Evolutionary conservation across 2,113 vertebrate species (phyloP), one percentile per base, ranked within the genome.

Genomic region (Actenoides hombroni): DNA sequence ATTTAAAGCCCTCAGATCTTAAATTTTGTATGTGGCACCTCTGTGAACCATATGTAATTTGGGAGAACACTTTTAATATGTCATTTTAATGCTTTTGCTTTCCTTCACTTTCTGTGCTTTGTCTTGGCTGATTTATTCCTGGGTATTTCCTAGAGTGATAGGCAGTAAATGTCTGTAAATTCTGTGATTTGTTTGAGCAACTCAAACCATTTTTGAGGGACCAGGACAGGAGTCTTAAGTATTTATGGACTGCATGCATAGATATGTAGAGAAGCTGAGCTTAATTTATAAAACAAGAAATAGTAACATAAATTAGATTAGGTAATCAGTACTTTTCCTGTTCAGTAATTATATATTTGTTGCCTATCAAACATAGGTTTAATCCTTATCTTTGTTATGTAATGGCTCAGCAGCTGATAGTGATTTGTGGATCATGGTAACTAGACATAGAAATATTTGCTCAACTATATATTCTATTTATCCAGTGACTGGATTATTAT

Each of bases 1-100:
- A 16, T 81, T 90, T 33, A 77, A 88, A 78, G 40, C 16, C 6
- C 37, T 94, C 40, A 5, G 59, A 26, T 67, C 59, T 86, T 96
- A 63, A 79, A 92, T 95, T 94, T 93, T 96, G 4, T 5, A 93
- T 71, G 75, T 86, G 86, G 54, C 76, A 63, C 26, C 68, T 94
- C 76, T 91, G 76, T 92, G 94, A 95, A 95, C 93, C 73, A 29
- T 24, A 15, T 29, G 83, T 56, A 88, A 88, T 95, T 94, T 88
- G 82, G 59, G 67, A 93, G 71, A 95, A 56, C 51, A 8, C 68
- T 95, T 95, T 74, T 68, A 94, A 80, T 85, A 39, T 71, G 67
- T 88, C 79, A 78, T 75, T 83, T 90, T 92, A 88, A 88, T 95
- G 83, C 59, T 70, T 92, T 77, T 86, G 76, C 73, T 90, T 96